phyloP scores from a whole-genome alignment of 1,140 invertebrate genomes.

The Lycorma delicatula region DNA sequence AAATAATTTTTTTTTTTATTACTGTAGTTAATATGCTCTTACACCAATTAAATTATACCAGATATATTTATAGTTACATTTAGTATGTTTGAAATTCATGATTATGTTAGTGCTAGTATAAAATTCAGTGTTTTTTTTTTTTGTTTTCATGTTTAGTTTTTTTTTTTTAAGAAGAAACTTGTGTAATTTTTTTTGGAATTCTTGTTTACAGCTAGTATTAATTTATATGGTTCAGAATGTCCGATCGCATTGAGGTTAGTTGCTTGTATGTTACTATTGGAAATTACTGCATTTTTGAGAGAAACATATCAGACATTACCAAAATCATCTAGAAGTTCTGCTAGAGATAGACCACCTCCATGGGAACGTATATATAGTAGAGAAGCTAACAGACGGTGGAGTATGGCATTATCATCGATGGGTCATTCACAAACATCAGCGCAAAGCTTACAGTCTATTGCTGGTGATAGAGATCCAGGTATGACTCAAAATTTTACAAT shows the following conservation, averaged over 20 bases:
- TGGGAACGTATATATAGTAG: slow-evolving; percentile 68
- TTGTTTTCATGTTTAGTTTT: no score
- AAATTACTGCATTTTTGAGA: slow-evolving; percentile 93
- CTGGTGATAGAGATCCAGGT: slow-evolving; percentile 61
- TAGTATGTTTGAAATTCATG: no score
- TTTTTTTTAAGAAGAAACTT: no score
- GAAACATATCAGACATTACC: slow-evolving; percentile 68
- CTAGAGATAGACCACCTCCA: slow-evolving; percentile 60
- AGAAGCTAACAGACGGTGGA: slow-evolving; percentile 78
- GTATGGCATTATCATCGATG: slow-evolving; percentile 85
- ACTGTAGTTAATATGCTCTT: no score
- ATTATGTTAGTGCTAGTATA: no score
- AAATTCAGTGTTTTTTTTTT: no score
- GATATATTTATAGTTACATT: no score
- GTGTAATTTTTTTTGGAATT: slow-evolving; percentile 13
- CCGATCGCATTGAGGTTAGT: slow-evolving; percentile 86
- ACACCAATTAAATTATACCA: no score
- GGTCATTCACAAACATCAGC: slow-evolving; percentile 85
- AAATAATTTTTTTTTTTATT: no score
- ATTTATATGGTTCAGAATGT: slow-evolving; percentile 74
- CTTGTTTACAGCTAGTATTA: slow-evolving; percentile 66
- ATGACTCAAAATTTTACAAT: slow-evolving; percentile 21
- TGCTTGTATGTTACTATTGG: slow-evolving; percentile 85
- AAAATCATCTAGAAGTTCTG: slow-evolving; percentile 55
- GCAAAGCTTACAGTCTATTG: slow-evolving; percentile 83